Conservation (phyloP, 2,113 vertebrate species). For the Hystrix brachyura region DNA sequence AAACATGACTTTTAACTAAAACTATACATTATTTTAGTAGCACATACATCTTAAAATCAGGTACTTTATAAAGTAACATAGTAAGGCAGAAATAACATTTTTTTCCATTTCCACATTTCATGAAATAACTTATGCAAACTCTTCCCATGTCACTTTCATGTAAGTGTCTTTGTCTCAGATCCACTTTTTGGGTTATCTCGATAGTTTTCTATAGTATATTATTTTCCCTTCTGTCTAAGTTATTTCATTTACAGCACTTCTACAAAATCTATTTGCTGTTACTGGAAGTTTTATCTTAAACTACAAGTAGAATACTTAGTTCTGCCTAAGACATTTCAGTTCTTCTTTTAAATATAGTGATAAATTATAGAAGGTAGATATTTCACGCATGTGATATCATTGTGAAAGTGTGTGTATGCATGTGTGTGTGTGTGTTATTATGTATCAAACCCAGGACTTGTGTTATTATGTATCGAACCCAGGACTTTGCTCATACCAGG, state of each 20-base stretch:
- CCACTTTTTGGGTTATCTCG: neutral
- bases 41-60: slow-evolving; percentile 35
- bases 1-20: slow-evolving; percentile 60
- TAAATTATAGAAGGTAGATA: slow-evolving; percentile 30
- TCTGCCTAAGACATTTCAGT: slow-evolving; percentile 34
- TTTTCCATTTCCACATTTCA: neutral
- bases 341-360: slow-evolving; percentile 20
- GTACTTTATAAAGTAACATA: slow-evolving; percentile 5
- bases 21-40: slow-evolving; percentile 26
- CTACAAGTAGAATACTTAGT: slow-evolving; percentile 33
- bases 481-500: neutral
- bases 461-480: neutral
- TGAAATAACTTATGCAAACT: slow-evolving; percentile 18
- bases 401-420: neutral
- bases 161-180: neutral
- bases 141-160: neutral
- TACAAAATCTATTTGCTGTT: slow-evolving; percentile 15
- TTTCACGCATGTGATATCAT: neutral
- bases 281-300: slow-evolving; percentile 46
- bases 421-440: no score
- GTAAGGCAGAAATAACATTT: neutral
- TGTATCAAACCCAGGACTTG: no score
- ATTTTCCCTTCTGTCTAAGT: neutral
- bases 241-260: slow-evolving; percentile 25
- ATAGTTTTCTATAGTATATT: neutral